phyloP scores from a whole-genome alignment of 2,797 vertebrate genomes.

The Gadopsis marmoratus region DNA sequence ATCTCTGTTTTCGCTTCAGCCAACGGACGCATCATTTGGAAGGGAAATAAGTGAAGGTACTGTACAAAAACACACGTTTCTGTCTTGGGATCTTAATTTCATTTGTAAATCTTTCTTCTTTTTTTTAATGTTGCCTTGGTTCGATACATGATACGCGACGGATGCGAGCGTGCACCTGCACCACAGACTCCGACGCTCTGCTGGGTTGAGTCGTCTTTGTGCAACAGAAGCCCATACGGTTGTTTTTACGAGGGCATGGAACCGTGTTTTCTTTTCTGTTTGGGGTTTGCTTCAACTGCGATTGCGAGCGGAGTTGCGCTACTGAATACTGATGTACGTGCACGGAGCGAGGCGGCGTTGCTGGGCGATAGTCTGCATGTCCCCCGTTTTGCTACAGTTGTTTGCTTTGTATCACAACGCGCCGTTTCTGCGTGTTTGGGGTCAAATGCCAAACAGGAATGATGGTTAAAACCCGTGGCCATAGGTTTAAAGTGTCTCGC shows the following conservation, averaged over 20 bases:
- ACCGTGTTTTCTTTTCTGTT: conserved; percentile 14
- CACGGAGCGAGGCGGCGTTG: background rate
- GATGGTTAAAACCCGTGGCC: conserved; percentile 48
- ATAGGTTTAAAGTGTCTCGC: conserved; percentile 59
- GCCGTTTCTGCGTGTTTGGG: background rate
- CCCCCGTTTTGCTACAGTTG: conserved; percentile 25
- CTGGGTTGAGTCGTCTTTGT: conserved; percentile 58
- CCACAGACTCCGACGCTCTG: conserved; percentile 56
- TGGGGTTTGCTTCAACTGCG: conserved; percentile 3
- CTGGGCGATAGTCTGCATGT: background rate
- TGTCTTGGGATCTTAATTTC: background rate
- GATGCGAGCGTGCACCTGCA: conserved; percentile 69
- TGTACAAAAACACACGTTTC: conserved; percentile 38
- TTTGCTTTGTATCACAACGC: conserved; percentile 12
- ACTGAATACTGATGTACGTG: background rate
- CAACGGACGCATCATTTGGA: conserved; percentile 58
- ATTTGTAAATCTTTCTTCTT: background rate
- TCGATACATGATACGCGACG: conserved; percentile 40
- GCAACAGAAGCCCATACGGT: conserved; percentile 69
- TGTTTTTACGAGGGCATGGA: conserved; percentile 31
- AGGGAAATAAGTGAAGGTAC: conserved; percentile 72
- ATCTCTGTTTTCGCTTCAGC: conserved; percentile 57
- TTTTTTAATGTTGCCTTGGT: background rate
- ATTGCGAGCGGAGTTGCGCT: conserved; percentile 1
- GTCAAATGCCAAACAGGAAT: conserved; percentile 33